Evolutionary conservation across 2,888 invertebrate genomes (phyloP), one percentile per base, ranked within the genome.

Genomic region (Drosophila stalkeri): DNA sequence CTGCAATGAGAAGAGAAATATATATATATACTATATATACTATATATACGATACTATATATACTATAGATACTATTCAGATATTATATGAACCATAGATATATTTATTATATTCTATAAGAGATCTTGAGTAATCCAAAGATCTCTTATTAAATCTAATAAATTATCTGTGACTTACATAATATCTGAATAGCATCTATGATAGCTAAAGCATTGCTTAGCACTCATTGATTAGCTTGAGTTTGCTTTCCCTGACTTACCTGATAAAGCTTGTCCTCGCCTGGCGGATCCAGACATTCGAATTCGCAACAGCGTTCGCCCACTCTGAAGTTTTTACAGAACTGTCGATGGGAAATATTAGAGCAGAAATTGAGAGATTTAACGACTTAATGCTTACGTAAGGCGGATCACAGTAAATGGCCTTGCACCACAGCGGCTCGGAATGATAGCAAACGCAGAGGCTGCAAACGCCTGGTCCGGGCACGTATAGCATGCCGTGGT

Each of bases 331-430:
- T 96, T 92, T 96, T 96, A 94, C 97, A 97, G 94, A 96, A 97
- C 97, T 97, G 90, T 63, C 23, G 20, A 59, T 59, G 43, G 23
- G 39, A 49, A 23, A 2, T 14, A 35, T 8, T 9, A 39, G 6
- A 43, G 8, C 1, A n/a, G 0, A 16, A 7, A 20, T 12, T 0
- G 4, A 12, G 6, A 18, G 6, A 7, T 9, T 23, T 12, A 16
- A 2, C 6, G 8, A 11, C 11, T 0, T 5, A 39, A 7, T 91
- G 95, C 96, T 96, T 91, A 97, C 97, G 93, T 96, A 97, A 81
- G 97, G 97, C 65, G 97, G 97, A 92, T 96, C 96, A 93, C 97
- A 97, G 93, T 96, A 97, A 90, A 97, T 97, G 60, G 97, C 96
- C 93, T 96, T 96, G 93, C 97, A 97, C 97, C 97, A 97, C 94